Conservation (phyloP, 1,140 invertebrate genomes). For the Streblospio benedicti region DNA sequence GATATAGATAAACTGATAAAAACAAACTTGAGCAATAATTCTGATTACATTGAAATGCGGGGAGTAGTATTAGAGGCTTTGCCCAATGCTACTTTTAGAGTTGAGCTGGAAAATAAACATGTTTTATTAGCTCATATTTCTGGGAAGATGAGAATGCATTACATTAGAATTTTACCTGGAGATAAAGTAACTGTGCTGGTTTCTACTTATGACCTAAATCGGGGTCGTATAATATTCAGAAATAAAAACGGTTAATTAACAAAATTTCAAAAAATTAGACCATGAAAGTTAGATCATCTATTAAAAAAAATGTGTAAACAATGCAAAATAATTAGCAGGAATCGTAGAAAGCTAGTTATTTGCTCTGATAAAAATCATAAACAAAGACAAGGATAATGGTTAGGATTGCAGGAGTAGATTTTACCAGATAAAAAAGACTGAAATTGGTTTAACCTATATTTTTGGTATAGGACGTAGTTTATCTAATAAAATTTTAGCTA, state of each 20-base stretch:
- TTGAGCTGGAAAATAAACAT: neutral
- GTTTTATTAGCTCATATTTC: neutral
- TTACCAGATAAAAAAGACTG: neutral
- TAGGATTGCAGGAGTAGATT: neutral
- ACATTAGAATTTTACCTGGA: slow-evolving; percentile 1
- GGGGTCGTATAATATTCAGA: neutral
- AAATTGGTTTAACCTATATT: slow-evolving; percentile 1
- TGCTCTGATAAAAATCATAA: neutral
- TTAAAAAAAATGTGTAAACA: neutral
- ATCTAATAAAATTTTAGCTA: neutral
- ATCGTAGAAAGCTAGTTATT: neutral
- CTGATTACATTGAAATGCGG: neutral
- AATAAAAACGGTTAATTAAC: neutral
- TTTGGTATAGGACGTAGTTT: neutral
- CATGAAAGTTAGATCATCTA: slow-evolving; percentile 2
- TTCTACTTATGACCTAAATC: neutral
- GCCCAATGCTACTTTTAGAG: neutral
- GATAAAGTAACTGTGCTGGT: neutral
- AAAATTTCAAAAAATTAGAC: too few species aligned
- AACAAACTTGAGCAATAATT: too few species aligned
- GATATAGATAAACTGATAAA: too few species aligned
- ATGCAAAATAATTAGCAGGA: neutral
- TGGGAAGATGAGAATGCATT: slow-evolving; percentile 1
- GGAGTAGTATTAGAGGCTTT: neutral
- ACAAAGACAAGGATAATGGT: neutral